These are phyloP conservation scores for Agrotis segetum DNA, from an alignment of 2,888 invertebrate species.

Conservation along the genomic window DNA sequence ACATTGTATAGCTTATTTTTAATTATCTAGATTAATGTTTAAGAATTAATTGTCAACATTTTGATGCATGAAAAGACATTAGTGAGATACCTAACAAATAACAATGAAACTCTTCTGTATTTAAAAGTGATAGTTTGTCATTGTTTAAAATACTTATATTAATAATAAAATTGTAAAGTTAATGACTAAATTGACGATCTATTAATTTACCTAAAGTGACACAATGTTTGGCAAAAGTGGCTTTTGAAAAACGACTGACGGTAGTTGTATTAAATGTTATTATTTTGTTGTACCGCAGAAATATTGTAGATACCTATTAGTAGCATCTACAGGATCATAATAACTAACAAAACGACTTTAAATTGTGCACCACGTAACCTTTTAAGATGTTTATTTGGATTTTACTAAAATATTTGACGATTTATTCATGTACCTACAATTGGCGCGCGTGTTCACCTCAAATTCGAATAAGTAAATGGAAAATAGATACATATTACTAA, in stretches of 20 bases:
- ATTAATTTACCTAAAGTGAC: conserved; percentile 25
- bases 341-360: not conserved
- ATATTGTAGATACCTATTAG: conserved; percentile 1
- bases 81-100: conserved; percentile 79
- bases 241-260: conserved; percentile 31
- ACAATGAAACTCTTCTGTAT: conserved; percentile 61
- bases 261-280: conserved; percentile 7
- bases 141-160: conserved; percentile 34
- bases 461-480: not conserved
- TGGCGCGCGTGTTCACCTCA: not conserved
- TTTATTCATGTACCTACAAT: not conserved
- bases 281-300: too few species aligned
- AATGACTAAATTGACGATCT: conserved; percentile 20
- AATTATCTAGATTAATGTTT: conserved; percentile 55
- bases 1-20: conserved; percentile 57
- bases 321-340: conserved; percentile 12
- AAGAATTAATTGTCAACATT: conserved; percentile 66
- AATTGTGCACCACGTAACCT: not conserved
- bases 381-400: not conserved
- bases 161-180: conserved; percentile 40
- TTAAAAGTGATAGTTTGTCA: conserved; percentile 40
- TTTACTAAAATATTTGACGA: not conserved
- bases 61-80: conserved; percentile 86
- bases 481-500: not conserved
- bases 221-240: not conserved